phyloP scores from a whole-genome alignment of 2,797 vertebrate species.

The Parambassis ranga region DNA sequence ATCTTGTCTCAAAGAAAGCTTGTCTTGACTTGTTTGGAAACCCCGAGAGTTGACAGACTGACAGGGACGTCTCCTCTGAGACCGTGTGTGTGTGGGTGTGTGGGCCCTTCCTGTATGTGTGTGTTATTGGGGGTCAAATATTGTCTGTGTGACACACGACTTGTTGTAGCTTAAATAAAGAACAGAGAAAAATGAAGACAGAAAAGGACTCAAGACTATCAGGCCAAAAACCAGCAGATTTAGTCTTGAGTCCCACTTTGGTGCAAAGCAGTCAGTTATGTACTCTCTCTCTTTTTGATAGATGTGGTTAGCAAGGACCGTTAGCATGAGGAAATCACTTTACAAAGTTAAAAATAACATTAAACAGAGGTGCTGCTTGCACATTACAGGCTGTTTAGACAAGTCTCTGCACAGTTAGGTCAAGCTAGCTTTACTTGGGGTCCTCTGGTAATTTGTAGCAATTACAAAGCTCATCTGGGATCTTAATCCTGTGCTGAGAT shows the following conservation, averaged over 20 bases:
- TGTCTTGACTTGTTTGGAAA: slow-evolving; percentile 60
- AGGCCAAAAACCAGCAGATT: not conserved
- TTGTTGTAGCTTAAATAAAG: slow-evolving; percentile 9
- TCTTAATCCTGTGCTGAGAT: too few relatives aligned
- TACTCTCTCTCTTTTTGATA: too few relatives aligned
- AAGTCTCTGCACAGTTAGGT: too few relatives aligned
- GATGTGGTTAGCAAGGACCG: too few relatives aligned
- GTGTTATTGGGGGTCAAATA: slow-evolving; percentile 3
- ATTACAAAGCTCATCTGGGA: too few relatives aligned
- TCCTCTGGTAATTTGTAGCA: too few relatives aligned
- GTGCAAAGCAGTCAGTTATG: too few relatives aligned
- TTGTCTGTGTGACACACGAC: not conserved
- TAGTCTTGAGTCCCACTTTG: not conserved
- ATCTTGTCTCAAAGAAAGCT: slow-evolving; percentile 49
- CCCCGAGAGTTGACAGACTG: slow-evolving; percentile 60
- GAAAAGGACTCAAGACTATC: not conserved
- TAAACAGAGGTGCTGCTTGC: too few relatives aligned
- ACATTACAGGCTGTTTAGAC: too few relatives aligned
- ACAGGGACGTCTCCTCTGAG: slow-evolving; percentile 55
- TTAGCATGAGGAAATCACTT: too few relatives aligned
- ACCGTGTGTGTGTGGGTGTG: slow-evolving; percentile 34
- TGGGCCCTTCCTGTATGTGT: not conserved
- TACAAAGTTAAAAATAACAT: too few relatives aligned
- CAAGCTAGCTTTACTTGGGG: too few relatives aligned
- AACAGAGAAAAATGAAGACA: not conserved